Evolutionary conservation across 2,113 vertebrate species (phyloP).

Genomic region (Micronisus gabar): DNA sequence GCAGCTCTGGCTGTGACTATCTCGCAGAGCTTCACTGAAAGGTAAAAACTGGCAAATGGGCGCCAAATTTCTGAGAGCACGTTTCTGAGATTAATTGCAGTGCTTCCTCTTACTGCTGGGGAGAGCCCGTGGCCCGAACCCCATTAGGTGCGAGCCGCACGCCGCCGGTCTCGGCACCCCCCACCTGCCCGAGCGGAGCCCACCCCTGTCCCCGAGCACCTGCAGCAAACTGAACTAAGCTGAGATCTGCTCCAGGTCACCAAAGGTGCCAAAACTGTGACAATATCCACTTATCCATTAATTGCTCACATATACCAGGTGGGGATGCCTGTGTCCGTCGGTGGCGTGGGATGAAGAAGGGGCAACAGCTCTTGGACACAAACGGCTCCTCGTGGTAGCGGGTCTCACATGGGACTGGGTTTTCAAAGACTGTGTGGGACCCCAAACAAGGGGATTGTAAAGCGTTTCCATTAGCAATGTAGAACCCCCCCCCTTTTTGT

Average conservation of each 20-base stretch:
- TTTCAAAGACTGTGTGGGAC: background rate
- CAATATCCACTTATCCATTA: accelerated
- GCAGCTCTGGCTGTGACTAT: background rate
- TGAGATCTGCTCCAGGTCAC: background rate
- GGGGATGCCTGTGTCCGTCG: accelerated
- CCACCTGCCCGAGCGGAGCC: background rate
- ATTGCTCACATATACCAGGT: accelerated
- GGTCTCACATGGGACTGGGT: accelerated
- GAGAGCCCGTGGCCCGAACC: background rate
- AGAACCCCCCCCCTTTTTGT: background rate
- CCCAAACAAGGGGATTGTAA: accelerated
- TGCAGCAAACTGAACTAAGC: background rate
- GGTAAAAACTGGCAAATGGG: background rate
- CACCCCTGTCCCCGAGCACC: accelerated
- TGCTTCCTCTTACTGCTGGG: background rate
- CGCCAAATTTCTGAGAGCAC: no score
- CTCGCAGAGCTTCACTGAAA: background rate
- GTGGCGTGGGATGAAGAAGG: background rate
- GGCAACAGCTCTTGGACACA: background rate
- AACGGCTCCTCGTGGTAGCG: accelerated
- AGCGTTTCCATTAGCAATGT: accelerated
- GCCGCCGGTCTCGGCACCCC: accelerated
- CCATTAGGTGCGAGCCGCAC: accelerated
- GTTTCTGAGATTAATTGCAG: accelerated
- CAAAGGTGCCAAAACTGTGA: background rate